phyloP scores from a whole-genome alignment of 2,888 invertebrate species.

The Pherbina coryleti region DNA sequence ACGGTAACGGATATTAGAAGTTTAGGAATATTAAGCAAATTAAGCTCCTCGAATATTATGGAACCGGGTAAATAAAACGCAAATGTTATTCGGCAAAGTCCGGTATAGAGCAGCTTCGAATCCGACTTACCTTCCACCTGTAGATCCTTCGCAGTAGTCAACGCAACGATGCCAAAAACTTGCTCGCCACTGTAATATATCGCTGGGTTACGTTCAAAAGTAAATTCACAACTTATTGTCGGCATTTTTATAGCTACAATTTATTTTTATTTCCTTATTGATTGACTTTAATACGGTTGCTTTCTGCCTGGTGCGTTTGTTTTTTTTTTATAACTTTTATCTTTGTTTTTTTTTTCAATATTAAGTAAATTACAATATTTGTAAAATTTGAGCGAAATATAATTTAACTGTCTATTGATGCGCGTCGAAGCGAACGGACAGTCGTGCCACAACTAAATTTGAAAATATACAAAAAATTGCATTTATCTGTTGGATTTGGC shows the following conservation, averaged over 20 bases:
- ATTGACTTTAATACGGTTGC: background rate
- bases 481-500: background rate
- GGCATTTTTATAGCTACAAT: slow-evolving; percentile 47
- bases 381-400: background rate
- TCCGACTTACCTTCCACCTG: slow-evolving; percentile 50
- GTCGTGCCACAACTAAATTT: slow-evolving; percentile 5
- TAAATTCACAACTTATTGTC: slow-evolving; percentile 51
- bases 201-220: slow-evolving; percentile 53
- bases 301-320: background rate
- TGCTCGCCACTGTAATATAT: slow-evolving; percentile 59
- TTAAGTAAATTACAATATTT: background rate
- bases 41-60: background rate
- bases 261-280: slow-evolving; percentile 10
- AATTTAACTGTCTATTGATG: background rate
- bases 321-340: background rate
- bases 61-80: background rate
- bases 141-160: slow-evolving; percentile 48
- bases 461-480: background rate
- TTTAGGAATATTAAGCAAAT: background rate
- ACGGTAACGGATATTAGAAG: too few relatives aligned
- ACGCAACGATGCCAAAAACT: slow-evolving; percentile 50
- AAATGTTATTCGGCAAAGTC: background rate
- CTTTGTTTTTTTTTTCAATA: background rate
- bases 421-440: background rate
- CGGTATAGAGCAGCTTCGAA: background rate